Conservation (phyloP, 2,797 vertebrate genomes). For the Manis crassicaudata region DNA sequence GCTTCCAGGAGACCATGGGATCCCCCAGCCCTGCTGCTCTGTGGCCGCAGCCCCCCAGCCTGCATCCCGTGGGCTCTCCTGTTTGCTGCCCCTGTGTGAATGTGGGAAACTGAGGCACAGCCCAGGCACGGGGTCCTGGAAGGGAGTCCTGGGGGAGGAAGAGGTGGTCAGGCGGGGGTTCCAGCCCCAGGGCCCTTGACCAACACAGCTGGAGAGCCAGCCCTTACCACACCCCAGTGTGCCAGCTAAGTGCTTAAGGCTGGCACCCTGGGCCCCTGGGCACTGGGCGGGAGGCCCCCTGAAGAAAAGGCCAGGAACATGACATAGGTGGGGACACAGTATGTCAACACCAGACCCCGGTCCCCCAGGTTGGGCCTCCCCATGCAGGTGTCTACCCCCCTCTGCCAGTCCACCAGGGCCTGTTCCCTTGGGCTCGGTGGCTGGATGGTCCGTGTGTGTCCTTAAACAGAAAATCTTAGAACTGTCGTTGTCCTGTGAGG, state of each 20-base stretch:
- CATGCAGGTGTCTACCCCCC: too few relatives aligned
- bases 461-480: not conserved
- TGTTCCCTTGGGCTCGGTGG: not conserved
- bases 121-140: not conserved
- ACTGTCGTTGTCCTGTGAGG: not conserved
- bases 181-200: not conserved
- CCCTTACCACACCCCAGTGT: not conserved
- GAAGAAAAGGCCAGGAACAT: not conserved
- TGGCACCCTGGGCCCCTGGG: too few relatives aligned
- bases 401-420: too few relatives aligned
- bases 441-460: not conserved
- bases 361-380: too few relatives aligned
- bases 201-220: too few relatives aligned
- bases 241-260: not conserved
- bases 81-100: not conserved
- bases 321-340: too few relatives aligned
- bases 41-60: not conserved
- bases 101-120: not conserved
- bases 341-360: not conserved
- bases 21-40: too few relatives aligned
- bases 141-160: not conserved
- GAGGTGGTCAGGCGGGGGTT: not conserved
- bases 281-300: too few relatives aligned
- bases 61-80: too few relatives aligned
- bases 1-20: not conserved